Conservation (phyloP, 2,888 invertebrate genomes). For the Baccha elongata region DNA sequence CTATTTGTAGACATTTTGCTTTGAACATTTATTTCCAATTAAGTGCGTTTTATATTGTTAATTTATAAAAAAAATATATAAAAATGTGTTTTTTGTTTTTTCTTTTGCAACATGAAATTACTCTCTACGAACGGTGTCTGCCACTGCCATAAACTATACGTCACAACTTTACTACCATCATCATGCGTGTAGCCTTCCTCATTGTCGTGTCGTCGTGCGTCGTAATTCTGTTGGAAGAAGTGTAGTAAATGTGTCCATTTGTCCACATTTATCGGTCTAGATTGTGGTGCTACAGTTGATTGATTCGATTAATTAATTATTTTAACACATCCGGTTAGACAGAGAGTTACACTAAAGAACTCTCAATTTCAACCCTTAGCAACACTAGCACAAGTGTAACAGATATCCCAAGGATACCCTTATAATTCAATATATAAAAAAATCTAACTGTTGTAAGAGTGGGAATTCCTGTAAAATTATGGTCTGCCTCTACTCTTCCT, state of each 20-base stretch:
- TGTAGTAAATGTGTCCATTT: slow-evolving; percentile 17
- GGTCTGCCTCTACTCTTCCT: slow-evolving; percentile 1
- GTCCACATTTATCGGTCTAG: slow-evolving; percentile 14
- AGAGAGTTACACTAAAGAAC: not conserved
- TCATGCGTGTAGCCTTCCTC: slow-evolving; percentile 22
- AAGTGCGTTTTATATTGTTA: slow-evolving; percentile 46
- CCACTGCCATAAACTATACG: slow-evolving; percentile 22
- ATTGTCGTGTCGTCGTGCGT: not conserved
- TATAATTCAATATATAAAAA: slow-evolving; percentile 6
- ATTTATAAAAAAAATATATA: slow-evolving; percentile 7
- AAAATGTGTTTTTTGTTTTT: slow-evolving; percentile 22
- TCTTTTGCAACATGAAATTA: slow-evolving; percentile 51
- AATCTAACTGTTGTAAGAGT: slow-evolving; percentile 27
- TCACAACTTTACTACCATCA: slow-evolving; percentile 38
- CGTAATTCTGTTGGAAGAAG: slow-evolving; percentile 9
- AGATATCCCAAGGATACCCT: slow-evolving; percentile 39
- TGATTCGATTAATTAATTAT: slow-evolving; percentile 46
- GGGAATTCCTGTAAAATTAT: slow-evolving; percentile 33
- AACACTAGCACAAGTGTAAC: slow-evolving; percentile 35
- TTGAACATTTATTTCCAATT: slow-evolving; percentile 50
- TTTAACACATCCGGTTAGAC: slow-evolving; percentile 7
- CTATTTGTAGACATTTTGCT: slow-evolving; percentile 46
- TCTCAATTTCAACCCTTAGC: slow-evolving; percentile 25
- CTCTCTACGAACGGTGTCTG: slow-evolving; percentile 25
- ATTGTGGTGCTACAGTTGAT: slow-evolving; percentile 28